A percentile compares a stretch with the other conserved stretches of the same genome.
Evolutionary conservation across 1,140 invertebrate species (phyloP).

Genomic region (Drosophila azteca): DNA sequence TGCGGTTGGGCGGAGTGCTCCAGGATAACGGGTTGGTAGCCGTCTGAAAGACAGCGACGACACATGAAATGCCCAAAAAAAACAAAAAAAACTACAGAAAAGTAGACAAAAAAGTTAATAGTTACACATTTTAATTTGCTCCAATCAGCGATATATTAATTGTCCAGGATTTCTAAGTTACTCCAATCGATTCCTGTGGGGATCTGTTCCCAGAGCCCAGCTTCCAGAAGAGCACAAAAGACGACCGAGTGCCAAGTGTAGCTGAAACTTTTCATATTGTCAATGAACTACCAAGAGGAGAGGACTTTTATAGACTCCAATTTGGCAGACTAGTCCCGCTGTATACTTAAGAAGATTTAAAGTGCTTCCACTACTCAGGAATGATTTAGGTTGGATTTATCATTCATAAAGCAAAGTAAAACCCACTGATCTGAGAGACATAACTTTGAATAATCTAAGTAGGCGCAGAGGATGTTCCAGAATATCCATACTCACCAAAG

Average conservation of each 20-base stretch:
- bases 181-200: background rate
- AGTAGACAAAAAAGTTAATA: background rate
- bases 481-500: too few species aligned
- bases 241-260: background rate
- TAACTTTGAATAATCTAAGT: background rate
- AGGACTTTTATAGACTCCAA: slow-evolving; percentile 7
- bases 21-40: background rate
- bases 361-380: background rate
- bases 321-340: too few species aligned
- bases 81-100: too few species aligned
- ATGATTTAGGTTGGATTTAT: too few species aligned
- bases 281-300: too few species aligned
- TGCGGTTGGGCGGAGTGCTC: background rate
- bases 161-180: too few species aligned
- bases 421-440: background rate
- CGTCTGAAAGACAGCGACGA: background rate
- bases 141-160: too few species aligned
- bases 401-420: too few species aligned
- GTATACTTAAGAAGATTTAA: background rate
- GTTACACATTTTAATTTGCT: background rate
- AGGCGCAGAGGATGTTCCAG: too few species aligned
- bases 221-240: slow-evolving; percentile 16
- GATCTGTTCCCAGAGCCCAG: background rate
- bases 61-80: background rate
- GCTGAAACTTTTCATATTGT: background rate